A percentile compares a stretch with the other conserved stretches of the same genome.
phyloP scores from a whole-genome alignment of 2,113 vertebrate species.

The Sebastes fasciatus region DNA sequence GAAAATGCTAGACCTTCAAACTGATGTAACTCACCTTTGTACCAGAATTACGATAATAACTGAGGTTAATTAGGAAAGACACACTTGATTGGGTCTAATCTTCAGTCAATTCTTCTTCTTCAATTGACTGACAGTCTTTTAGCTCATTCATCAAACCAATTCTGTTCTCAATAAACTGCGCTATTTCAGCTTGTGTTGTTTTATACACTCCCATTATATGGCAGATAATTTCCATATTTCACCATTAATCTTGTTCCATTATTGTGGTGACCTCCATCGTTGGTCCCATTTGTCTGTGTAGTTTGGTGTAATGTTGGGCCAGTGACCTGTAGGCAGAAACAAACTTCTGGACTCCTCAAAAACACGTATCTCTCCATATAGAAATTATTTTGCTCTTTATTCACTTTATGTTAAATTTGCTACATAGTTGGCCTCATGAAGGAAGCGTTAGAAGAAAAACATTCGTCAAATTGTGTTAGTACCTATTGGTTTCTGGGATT shows the following conservation, averaged over 20 bases:
- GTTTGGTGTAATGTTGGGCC: no score
- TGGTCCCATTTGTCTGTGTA: no score
- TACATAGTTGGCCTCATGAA: not conserved
- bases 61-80: not conserved
- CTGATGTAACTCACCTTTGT: not conserved
- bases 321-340: no score
- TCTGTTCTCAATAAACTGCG: not conserved
- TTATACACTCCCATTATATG: not conserved
- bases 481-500: no score
- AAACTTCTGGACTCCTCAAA: no score
- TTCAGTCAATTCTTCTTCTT: not conserved
- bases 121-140: not conserved
- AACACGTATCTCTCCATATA: not conserved
- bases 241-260: not conserved
- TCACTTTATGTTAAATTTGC: not conserved
- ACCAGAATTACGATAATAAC: not conserved
- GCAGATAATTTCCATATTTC: not conserved
- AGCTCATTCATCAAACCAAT: not conserved
- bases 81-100: not conserved
- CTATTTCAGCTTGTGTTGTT: no score
- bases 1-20: not conserved
- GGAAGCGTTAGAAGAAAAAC: no score
- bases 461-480: no score
- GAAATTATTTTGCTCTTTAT: not conserved
- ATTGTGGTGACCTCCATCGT: no score